These are phyloP conservation scores for Enoplolaimus lenunculus DNA, from an alignment of 2,888 invertebrate species.

Conservation along the genomic window DNA sequence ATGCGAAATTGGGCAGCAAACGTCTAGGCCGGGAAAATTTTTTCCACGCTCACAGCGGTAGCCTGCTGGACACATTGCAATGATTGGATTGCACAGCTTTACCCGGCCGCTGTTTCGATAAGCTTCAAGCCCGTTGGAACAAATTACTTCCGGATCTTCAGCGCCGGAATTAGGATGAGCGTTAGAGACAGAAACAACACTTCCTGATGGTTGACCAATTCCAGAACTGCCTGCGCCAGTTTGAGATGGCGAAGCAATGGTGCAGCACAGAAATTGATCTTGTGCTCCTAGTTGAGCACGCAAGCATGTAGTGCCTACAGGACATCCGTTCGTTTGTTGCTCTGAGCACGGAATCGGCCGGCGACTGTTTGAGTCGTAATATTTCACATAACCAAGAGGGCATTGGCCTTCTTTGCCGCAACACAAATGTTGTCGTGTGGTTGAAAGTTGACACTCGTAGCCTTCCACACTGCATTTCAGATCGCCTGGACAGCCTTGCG, in stretches of 20 bases:
- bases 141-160: neutral
- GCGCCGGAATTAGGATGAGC: too few species aligned
- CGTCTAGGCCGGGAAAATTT: neutral
- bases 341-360: neutral
- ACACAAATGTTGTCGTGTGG: neutral
- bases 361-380: neutral
- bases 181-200: too few species aligned
- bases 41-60: neutral
- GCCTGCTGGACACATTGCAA: neutral
- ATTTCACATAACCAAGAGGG: neutral
- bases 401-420: neutral
- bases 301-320: neutral
- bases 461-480: neutral
- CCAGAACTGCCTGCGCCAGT: neutral
- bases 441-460: neutral
- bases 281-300: neutral
- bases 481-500: neutral
- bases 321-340: neutral
- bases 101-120: neutral
- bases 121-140: neutral
- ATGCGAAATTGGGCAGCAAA: neutral
- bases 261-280: neutral
- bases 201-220: too few species aligned
- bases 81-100: neutral
- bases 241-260: neutral